Evolutionary conservation across 2,888 invertebrate species (phyloP).

Genomic region (Bellardia pandia): DNA sequence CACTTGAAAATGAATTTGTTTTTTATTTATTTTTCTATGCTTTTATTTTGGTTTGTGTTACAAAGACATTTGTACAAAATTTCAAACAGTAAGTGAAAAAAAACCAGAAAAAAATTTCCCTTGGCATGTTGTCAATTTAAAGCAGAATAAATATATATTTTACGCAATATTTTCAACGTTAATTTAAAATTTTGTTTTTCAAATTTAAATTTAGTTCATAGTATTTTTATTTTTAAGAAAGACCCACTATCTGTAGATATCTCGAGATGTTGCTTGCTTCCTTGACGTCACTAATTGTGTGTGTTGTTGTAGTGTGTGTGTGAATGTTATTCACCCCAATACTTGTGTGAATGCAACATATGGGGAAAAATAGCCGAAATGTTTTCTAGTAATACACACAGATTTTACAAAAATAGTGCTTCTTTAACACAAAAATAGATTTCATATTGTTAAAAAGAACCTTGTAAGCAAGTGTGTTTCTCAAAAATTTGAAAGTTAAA

Average conservation of each 20-base stretch:
- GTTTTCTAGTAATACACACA: conserved; percentile 33
- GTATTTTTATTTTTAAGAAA: conserved; percentile 26
- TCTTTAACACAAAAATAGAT: conserved; percentile 40
- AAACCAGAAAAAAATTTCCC: background rate
- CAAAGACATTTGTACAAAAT: conserved; percentile 39
- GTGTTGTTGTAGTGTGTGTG: background rate
- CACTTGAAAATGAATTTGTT: conserved; percentile 31
- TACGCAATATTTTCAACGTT: conserved; percentile 63
- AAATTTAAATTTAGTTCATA: conserved; percentile 63
- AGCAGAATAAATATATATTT: conserved; percentile 25
- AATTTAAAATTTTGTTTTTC: conserved; percentile 40
- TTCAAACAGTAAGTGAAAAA: conserved; percentile 30
- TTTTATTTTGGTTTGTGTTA: background rate
- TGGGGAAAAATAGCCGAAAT: conserved; percentile 43
- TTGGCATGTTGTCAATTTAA: conserved; percentile 67
- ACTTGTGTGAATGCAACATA: conserved; percentile 55
- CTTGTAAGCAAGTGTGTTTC: conserved; percentile 1
- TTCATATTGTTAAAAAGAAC: background rate
- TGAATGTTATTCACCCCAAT: conserved; percentile 71
- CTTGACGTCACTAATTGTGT: conserved; percentile 27
- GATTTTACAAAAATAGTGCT: conserved; percentile 34
- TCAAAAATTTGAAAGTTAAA: background rate
- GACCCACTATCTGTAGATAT: too few relatives aligned
- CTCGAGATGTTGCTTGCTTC: background rate
- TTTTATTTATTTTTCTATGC: background rate